These are phyloP conservation scores for Acleris sparsana DNA, from an alignment of 2,888 invertebrate genomes.

Conservation along the genomic window DNA sequence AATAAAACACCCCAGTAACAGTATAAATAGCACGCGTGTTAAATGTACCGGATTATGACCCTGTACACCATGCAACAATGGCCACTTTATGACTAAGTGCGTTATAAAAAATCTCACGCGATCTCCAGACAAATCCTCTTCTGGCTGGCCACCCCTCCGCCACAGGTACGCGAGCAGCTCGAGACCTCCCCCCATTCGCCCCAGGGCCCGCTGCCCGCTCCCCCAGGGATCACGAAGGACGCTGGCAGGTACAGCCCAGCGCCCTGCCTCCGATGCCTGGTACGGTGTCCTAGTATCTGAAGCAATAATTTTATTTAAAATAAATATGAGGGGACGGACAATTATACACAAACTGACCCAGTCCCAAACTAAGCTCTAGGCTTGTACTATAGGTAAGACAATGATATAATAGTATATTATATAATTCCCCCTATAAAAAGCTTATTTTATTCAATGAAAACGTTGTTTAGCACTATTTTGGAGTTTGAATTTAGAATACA, in stretches of 20 bases:
- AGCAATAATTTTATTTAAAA: neutral
- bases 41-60: neutral
- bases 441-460: too few species aligned
- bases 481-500: too few species aligned
- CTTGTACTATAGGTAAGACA: neutral
- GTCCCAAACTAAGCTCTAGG: too few species aligned
- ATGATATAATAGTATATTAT: too few species aligned
- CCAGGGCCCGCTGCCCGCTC: constrained; percentile 89
- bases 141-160: constrained; percentile 95
- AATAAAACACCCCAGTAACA: too few species aligned
- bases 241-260: constrained; percentile 88
- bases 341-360: too few species aligned
- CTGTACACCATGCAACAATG: neutral
- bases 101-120: constrained; percentile 71
- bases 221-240: constrained; percentile 88
- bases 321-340: too few species aligned
- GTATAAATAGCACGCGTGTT: too few species aligned
- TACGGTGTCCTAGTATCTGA: constrained; percentile 84
- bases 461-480: too few species aligned
- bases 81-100: too few species aligned
- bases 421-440: too few species aligned
- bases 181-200: constrained; percentile 92
- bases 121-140: constrained; percentile 88
- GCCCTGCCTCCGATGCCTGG: constrained; percentile 90
- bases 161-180: constrained; percentile 95